Evolutionary conservation across 2,113 vertebrate genomes (phyloP).

Genomic region (Gallinago undulata): DNA sequence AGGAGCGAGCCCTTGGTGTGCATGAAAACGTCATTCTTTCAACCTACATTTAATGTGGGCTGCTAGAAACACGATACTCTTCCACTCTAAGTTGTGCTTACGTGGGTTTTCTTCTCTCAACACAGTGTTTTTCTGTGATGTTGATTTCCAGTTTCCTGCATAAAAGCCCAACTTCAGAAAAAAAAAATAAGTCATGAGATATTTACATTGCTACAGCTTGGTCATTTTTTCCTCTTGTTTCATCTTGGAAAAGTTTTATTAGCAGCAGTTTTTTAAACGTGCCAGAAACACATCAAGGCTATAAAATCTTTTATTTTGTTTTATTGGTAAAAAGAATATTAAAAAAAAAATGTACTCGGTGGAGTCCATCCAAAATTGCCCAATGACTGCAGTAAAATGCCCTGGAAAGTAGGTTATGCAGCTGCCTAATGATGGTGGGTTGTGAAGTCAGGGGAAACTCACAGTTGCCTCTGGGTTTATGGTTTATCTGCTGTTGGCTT

Average conservation of each 20-base stretch:
- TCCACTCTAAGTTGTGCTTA: background rate
- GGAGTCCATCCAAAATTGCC: constrained; percentile 9
- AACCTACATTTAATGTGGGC: background rate
- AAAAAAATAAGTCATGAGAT: background rate
- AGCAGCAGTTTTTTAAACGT: constrained; percentile 1
- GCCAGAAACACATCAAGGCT: constrained; percentile 56
- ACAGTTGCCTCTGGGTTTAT: background rate
- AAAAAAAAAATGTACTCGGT: background rate
- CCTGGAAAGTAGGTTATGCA: constrained; percentile 7
- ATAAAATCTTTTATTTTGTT: constrained; percentile 39
- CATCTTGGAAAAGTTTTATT: constrained; percentile 43
- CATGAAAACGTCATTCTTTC: background rate
- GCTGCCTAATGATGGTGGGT: background rate
- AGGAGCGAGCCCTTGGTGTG: background rate
- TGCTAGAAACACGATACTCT: background rate
- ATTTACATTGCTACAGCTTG: constrained; percentile 17
- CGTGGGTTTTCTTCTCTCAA: background rate
- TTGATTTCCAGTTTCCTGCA: background rate
- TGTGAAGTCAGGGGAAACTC: background rate
- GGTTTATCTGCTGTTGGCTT: background rate
- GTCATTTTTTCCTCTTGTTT: constrained; percentile 39
- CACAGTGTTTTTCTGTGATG: background rate
- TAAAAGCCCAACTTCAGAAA: background rate
- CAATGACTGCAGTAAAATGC: constrained; percentile 20
- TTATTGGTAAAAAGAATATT: constrained; percentile 42